A percentile compares a stretch with the other conserved stretches of the same genome.
phyloP scores from a whole-genome alignment of 2,888 invertebrate species.

The Hemaris fuciformis region DNA sequence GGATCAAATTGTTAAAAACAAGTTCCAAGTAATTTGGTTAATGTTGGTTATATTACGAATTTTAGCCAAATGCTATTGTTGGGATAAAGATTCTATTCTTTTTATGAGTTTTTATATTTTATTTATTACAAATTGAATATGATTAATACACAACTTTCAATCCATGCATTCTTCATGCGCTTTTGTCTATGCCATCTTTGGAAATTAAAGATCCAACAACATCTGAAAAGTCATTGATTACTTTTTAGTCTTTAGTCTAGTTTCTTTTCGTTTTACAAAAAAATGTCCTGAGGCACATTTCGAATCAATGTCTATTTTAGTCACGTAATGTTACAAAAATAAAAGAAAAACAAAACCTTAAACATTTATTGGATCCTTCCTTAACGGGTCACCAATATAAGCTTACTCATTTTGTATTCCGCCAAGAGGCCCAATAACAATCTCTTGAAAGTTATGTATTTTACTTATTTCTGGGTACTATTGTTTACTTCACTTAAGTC shows the following conservation, averaged over 20 bases:
- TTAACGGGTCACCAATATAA: constrained; percentile 2
- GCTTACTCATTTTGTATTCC: constrained; percentile 5
- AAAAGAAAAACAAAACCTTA: constrained; percentile 10
- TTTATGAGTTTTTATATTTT: too few relatives aligned
- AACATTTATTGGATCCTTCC: constrained; percentile 8
- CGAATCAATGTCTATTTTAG: neutral
- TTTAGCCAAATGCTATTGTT: too few relatives aligned
- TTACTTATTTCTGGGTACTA: neutral
- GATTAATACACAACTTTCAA: too few relatives aligned
- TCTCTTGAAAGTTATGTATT: neutral
- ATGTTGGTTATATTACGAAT: too few relatives aligned
- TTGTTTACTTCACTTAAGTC: too few relatives aligned
- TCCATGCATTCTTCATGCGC: too few relatives aligned
- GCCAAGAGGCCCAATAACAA: neutral
- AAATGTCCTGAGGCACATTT: neutral
- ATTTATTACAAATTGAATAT: too few relatives aligned
- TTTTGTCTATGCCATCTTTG: too few relatives aligned
- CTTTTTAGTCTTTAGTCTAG: too few relatives aligned
- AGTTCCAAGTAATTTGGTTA: neutral
- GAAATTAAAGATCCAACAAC: neutral
- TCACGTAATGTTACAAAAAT: constrained; percentile 11
- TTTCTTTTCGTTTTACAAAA: too few relatives aligned
- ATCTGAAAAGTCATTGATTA: neutral
- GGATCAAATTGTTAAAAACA: too few relatives aligned
- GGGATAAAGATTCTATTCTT: too few relatives aligned